Evolutionary conservation across 64 coral and sea anemone genomes (phyloP), one percentile per base, ranked within the genome.

Genomic region (Montipora cactus): DNA sequence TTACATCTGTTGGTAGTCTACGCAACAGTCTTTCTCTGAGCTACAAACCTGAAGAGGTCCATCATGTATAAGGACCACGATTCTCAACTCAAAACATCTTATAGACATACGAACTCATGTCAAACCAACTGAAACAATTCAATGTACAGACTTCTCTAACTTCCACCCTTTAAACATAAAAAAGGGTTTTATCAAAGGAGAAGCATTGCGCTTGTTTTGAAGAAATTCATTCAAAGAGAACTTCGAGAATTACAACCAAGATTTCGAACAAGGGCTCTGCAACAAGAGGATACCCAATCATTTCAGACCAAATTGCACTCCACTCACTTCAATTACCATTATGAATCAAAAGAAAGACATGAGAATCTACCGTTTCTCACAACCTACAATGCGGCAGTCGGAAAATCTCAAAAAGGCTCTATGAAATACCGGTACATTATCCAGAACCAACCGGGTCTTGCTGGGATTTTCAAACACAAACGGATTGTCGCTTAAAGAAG

Each of bases 311-410:
- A 23, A 23, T 23, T 23, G 23, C 23, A 23, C 23, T 23, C 23
- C 23, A 23, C 23, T 23, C 23, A 23, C 23, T 23, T 23, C 23
- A 23, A 23, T 23, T 23, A 23, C 23, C 23, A 23, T 23, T 23
- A 23, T 0, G 57, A 81, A 81, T 20, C 81, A 37, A 84, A 84
- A 49, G 11, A 37, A 47, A 67, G 19, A 44, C 66, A 84, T 18
- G 28, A 84, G 44, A 84, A n/a, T 84, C 18, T 84, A 19, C 59
- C 58, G 0, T 84, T 67, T 68, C 28, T 61, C 25, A 84, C 21
- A 28, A 84, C 81, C 44, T 84, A 46, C 57, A 84, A 18, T 0
- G 1, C 81, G 8, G 81, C 58, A 3, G 18, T 48, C 4, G 7
- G 5, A 7, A 84, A 84, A 49, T 45, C 49, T 18, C 13, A 51